Percentiles rank a stretch among this genome's conserved stretches.
phyloP scores from a whole-genome alignment of 2,797 vertebrate species.

The Gymnocypris eckloni region DNA sequence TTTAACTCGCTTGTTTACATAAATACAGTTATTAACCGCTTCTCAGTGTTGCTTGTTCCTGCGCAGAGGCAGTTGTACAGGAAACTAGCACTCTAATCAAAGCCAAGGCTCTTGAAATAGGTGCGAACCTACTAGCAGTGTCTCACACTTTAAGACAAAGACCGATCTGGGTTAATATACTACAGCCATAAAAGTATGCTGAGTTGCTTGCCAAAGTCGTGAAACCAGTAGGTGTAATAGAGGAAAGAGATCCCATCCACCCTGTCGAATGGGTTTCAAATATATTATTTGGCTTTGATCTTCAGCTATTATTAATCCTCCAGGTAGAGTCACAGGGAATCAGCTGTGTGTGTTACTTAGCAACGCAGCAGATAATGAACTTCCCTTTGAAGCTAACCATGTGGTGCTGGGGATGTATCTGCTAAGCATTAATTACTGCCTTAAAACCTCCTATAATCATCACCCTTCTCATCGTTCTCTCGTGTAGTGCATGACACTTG shows the following conservation, averaged over 20 bases:
- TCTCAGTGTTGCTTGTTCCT: constrained; percentile 2
- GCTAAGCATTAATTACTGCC: constrained; percentile 21
- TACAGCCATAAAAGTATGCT: background rate
- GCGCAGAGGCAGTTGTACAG: background rate
- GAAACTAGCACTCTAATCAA: background rate
- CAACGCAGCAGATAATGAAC: constrained; percentile 47
- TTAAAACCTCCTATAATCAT: background rate
- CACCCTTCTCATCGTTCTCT: background rate
- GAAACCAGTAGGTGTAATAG: background rate
- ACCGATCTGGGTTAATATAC: background rate
- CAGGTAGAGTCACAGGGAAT: constrained; percentile 29
- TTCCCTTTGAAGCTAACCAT: constrained; percentile 28
- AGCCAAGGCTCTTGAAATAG: background rate
- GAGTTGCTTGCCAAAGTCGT: background rate
- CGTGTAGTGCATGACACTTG: background rate
- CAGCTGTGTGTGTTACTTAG: constrained; percentile 56
- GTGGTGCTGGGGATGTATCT: constrained; percentile 23
- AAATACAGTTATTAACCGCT: constrained; percentile 20
- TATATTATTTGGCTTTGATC: constrained; percentile 31
- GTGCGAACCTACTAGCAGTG: background rate
- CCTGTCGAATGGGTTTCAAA: background rate
- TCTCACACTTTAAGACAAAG: background rate
- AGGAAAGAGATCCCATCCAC: background rate
- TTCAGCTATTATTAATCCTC: constrained; percentile 50
- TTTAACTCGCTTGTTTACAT: constrained; percentile 42